Base-by-base conservation (phyloP, 2,888 invertebrate genomes). In the Vanessa cardui region DNA sequence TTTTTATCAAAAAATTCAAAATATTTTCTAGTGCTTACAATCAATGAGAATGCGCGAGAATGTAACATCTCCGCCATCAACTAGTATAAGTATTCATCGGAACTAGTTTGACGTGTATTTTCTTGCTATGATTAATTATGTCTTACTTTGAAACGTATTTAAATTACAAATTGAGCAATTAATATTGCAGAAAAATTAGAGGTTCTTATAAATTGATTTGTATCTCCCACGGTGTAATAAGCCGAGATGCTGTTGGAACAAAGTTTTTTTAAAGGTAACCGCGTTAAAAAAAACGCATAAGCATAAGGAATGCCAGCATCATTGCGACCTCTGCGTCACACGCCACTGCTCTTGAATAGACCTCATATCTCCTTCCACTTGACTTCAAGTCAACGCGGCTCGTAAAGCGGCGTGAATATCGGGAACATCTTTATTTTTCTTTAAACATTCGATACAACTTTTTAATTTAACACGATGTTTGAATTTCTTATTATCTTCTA, bases 261-360 rank as follows among this genome's bases (percentile, higher is more conserved):
- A 16, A 16, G 31, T 31, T 54, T 39, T 56, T 56, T 39, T 54
- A 6, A 39, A 6, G 18, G 33, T 8, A 18, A 1, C 18, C 5
- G 56, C 6, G 33, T 39, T 80, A 82, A 85, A 84, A n/a, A 87
- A 83, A 26, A 77, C 80, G 81, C 80, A 81, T 80, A 83, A 89
- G 87, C 56, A 39, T 56, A 39, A 56, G 52, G 90, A 92, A 92
- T 92, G 89, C 82, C 83, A 86, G 84, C 84, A 86, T 85, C 87
- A 87, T 85, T 84, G 79, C 88, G 89, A 88, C 87, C 88, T 89
- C 82, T 80, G 82, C 83, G 92, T 92, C 90, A 92, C 92, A 91
- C 92, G 84, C 92, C 91, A 91, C 88, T 92, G 92, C 80, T 83
- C 87, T 80, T 91, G 89, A 92, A 92, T 92, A 87, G 90, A 70